phyloP scores from a whole-genome alignment of 1,140 invertebrate genomes.

The Yoshiicerus persimilis region DNA sequence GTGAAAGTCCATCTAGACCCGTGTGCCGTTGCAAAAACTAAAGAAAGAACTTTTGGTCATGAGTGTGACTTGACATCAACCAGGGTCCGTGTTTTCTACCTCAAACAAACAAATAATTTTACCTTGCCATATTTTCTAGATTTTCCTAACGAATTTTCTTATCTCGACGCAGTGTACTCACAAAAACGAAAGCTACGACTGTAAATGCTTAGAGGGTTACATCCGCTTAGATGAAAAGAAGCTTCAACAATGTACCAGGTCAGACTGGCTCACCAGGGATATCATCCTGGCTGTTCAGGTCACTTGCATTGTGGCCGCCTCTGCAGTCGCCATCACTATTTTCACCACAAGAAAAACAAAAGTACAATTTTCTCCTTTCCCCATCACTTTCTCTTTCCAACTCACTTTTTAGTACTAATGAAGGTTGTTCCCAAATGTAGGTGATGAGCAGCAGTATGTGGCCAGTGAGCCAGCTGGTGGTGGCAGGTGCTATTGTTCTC shows the following conservation, averaged over 20 bases:
- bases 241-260: background rate
- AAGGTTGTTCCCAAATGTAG: too few relatives aligned
- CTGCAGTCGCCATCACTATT: conserved; percentile 69
- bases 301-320: conserved; percentile 69
- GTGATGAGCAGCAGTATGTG: conserved; percentile 82
- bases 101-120: too few relatives aligned
- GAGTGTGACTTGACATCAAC: background rate
- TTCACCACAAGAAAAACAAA: conserved; percentile 75
- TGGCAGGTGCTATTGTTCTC: conserved; percentile 78
- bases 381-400: background rate
- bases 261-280: conserved; percentile 64
- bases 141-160: background rate
- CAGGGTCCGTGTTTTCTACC: background rate
- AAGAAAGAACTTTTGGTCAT: background rate
- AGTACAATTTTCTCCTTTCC: conserved; percentile 56
- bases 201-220: background rate
- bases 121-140: background rate
- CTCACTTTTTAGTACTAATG: background rate
- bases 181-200: background rate
- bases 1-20: background rate
- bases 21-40: background rate
- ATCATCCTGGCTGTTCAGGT: conserved; percentile 69
- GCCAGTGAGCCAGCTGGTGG: conserved; percentile 82
- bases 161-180: background rate
- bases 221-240: background rate